phyloP scores from a whole-genome alignment of 2,113 vertebrate species.

The Phalacrocorax aristotelis region DNA sequence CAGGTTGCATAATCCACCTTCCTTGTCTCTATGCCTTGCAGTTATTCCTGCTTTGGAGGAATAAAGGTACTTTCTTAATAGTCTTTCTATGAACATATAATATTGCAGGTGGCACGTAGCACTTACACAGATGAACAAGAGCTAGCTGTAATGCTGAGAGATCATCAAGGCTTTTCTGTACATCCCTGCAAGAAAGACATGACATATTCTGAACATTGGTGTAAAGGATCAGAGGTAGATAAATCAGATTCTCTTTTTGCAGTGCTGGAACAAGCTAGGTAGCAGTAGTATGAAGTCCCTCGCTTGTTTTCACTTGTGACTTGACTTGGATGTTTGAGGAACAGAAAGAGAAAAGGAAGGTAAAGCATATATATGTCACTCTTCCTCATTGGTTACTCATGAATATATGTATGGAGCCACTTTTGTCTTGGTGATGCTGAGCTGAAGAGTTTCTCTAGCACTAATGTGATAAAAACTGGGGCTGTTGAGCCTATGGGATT shows the following conservation, averaged over 20 bases:
- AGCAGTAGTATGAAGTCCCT: background rate
- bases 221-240: background rate
- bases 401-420: background rate
- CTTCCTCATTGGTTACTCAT: background rate
- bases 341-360: background rate
- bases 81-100: background rate
- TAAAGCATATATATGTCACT: background rate
- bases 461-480: background rate
- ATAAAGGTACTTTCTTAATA: background rate
- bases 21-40: background rate
- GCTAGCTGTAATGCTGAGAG: background rate
- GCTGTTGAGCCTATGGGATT: background rate
- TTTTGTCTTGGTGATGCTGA: background rate
- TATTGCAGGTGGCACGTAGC: background rate
- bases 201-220: background rate
- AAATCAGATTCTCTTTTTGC: background rate
- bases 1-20: slow-evolving; percentile 4
- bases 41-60: slow-evolving; percentile 2
- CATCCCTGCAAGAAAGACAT: background rate
- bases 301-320: background rate
- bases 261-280: background rate
- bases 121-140: background rate
- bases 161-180: background rate
- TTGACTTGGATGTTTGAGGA: background rate
- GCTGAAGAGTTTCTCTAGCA: background rate